Base-by-base conservation (phyloP, 2,888 invertebrate genomes). In the Euproctis similis region DNA sequence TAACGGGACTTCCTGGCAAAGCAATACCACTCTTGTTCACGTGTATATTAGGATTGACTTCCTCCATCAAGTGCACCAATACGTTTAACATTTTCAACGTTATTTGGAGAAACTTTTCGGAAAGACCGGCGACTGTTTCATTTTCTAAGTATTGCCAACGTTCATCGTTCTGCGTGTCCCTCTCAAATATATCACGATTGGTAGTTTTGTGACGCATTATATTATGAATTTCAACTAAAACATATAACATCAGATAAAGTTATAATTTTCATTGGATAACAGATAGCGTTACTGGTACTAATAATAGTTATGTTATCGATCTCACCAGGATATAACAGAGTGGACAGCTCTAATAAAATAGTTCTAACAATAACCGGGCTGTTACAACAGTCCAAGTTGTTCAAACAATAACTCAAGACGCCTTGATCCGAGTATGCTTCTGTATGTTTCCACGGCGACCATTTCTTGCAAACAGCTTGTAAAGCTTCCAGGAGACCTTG, bases 31-130 rank as follows among this genome's bases (percentile, higher is more conserved):
- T 52, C 53, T 75, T 84, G 69, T 82, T 76, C 27, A 81, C 37
- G 60, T 82, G 81, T 0, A 84, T 70, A 41, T 77, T 72, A 39
- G 89, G 88, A 32, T 84, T 75, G 24, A 87, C 61, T 60, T 93
- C 93, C 49, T 93, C 92, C 38, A 93, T 87, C 43, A 94, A 87
- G 63, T 93, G 92, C 30, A 89, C 88, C 51, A 91, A 87, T 12
- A 93, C 88, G 60, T 93, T 93, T 32, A 94, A 66, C 53, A 93
- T 73, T 53, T 90, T 90, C 23, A 91, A 59, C 0, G 91, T 85
- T 28, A 94, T 91, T 34, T 81, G 85, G 6, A 93, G 69, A 30
- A 92, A 87, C 28, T 88, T 84, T 44, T 93, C 91, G 2, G 89
- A 87, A 8, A 87, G 53, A 11, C 61, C 75, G 25, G 87, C 84